phyloP scores from a whole-genome alignment of 2,113 vertebrate genomes.

The Brienomyrus brachyistius region DNA sequence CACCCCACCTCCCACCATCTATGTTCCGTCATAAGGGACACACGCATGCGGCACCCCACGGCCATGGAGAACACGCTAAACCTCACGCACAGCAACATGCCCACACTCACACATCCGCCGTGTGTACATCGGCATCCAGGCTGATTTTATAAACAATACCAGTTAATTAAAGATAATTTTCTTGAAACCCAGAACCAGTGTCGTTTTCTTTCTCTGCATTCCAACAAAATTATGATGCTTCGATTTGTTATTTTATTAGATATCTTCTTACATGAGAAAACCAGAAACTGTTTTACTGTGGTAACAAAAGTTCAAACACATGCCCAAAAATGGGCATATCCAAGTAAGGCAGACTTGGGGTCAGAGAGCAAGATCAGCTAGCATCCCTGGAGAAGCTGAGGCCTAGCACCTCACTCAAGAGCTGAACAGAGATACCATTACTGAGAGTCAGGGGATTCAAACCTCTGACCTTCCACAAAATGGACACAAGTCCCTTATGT shows the following conservation, averaged over 20 bases:
- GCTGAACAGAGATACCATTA: background rate
- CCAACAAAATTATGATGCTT: background rate
- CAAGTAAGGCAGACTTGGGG: background rate
- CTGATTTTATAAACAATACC: constrained; percentile 66
- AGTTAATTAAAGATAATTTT: constrained; percentile 65
- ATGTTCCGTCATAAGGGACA: constrained; percentile 4
- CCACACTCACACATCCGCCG: constrained; percentile 18
- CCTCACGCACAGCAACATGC: constrained; percentile 9
- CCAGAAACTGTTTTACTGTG: too few species aligned
- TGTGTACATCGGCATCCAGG: constrained; percentile 58
- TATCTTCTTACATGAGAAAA: too few species aligned
- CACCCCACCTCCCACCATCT: background rate
- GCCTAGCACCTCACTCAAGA: background rate
- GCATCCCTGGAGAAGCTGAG: background rate
- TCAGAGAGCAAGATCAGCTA: too few species aligned
- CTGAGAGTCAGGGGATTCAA: background rate
- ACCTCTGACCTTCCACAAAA: background rate
- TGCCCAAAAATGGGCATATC: background rate
- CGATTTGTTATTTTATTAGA: background rate
- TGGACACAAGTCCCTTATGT: background rate
- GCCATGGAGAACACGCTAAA: background rate
- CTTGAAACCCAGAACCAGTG: constrained; percentile 56
- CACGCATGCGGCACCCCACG: constrained; percentile 21
- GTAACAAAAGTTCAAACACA: too few species aligned
- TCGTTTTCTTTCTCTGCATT: constrained; percentile 21